A percentile compares a stretch with the other conserved stretches of the same genome.
phyloP scores from a whole-genome alignment of 2,113 vertebrate species.

The Rattus rattus region DNA sequence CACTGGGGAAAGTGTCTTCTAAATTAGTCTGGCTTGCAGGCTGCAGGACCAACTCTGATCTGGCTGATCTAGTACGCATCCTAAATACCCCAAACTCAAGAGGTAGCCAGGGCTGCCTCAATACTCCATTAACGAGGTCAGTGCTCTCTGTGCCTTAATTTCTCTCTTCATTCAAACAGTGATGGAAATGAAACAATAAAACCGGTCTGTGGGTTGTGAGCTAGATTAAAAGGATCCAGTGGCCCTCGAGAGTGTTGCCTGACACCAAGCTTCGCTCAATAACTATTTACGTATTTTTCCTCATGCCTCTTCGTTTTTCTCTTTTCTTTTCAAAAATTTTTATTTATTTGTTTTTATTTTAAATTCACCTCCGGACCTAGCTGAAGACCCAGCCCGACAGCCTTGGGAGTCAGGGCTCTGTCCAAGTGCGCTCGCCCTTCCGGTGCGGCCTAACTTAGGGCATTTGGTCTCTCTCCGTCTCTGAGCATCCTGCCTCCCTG shows the following conservation, averaged over 20 bases:
- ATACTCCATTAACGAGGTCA: fast-evolving
- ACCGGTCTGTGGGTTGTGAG: background rate
- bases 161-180: background rate
- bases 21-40: too few species aligned
- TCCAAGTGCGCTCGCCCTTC: background rate
- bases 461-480: background rate
- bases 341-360: background rate
- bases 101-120: too few species aligned
- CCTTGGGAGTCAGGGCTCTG: background rate
- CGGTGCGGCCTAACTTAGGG: background rate
- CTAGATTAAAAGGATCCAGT: background rate
- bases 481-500: fast-evolving
- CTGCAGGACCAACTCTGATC: background rate
- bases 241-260: fast-evolving
- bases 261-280: background rate
- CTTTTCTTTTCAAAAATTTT: background rate
- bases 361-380: background rate
- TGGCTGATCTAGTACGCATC: background rate
- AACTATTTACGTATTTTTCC: background rate
- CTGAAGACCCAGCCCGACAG: background rate
- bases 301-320: background rate
- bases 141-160: background rate
- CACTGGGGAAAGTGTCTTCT: background rate
- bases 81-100: fast-evolving
- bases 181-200: background rate